Evolutionary conservation across 2,888 invertebrate species (phyloP).

Genomic region (Clitarchus hookeri): DNA sequence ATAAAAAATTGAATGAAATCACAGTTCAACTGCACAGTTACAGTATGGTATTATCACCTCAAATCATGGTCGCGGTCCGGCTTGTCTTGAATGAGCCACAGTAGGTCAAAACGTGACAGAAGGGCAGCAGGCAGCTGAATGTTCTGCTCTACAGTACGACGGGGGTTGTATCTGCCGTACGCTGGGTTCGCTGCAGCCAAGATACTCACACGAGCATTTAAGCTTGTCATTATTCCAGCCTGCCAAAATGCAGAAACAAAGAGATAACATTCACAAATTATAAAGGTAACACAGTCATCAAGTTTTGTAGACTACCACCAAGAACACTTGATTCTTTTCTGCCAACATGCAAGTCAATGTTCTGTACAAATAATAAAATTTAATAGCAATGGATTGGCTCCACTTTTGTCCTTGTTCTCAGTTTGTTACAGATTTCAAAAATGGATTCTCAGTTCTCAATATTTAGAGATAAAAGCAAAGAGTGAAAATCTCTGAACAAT

Average conservation of each 20-base stretch:
- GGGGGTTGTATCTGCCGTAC: slow-evolving; percentile 96
- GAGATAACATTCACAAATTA: too few species aligned
- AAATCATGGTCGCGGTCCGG: slow-evolving; percentile 70
- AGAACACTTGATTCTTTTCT: too few species aligned
- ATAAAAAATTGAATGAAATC: neutral
- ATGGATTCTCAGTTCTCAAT: too few species aligned
- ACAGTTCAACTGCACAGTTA: neutral
- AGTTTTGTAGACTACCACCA: too few species aligned
- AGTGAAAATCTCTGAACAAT: too few species aligned
- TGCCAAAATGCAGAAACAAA: slow-evolving; percentile 48
- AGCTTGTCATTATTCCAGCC: slow-evolving; percentile 97
- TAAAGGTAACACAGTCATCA: too few species aligned
- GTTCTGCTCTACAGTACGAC: slow-evolving; percentile 93
- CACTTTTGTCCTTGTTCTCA: too few species aligned
- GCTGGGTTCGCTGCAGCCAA: slow-evolving; percentile 99
- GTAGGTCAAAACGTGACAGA: slow-evolving; percentile 91
- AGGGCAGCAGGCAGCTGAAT: slow-evolving; percentile 97
- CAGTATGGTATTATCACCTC: slow-evolving; percentile 46
- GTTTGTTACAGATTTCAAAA: too few species aligned
- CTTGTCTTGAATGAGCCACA: slow-evolving; percentile 91
- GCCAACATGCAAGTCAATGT: too few species aligned
- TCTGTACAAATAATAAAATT: too few species aligned
- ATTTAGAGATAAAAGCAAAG: too few species aligned
- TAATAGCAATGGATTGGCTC: too few species aligned
- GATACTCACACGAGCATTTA: slow-evolving; percentile 97